Evolutionary conservation across 2,797 vertebrate species (phyloP), one percentile per base, ranked within the genome.

Genomic region (Takifugu ocellatus): DNA sequence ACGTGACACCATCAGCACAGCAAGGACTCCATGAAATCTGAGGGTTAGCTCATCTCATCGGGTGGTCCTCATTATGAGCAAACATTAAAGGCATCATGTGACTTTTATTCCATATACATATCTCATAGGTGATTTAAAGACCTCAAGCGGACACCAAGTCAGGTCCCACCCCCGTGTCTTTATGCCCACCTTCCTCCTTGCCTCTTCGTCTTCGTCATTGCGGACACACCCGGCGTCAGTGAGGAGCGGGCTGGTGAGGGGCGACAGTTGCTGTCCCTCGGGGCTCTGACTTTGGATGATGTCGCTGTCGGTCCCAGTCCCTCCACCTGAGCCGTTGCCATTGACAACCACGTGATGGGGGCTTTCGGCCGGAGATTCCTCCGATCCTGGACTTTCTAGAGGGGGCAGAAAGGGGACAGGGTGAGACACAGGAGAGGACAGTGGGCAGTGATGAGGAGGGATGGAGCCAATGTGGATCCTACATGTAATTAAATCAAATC

Each of bases 131-230:
- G 27, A 29, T 33, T 33, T 33, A 1, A 33, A 33, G 33, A 9
- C 33, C 11, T 10, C 33, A 33, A 11, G 11, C 33, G 9, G 33
- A 8, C 33, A 33, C 21, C 21, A 21, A 21, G 3, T 33, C 9
- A 33, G 11, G 33, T 9, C 33, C 27, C 27, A 6, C 27, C 27
- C 21, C 21, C 27, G 5, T 3, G 12, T 12, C 36, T 14, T 8
- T 10, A 42, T 5, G n/a, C 82, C 64, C 83, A 99, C 96, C 95
- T 97, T 98, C 84, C 92, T 94, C 81, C 94, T 93, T 59, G 93
- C 92, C 26, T 98, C 96, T 0, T 98, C 96, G 43, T 98, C 97
- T 0, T 98, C 96, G 0, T 98, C 95, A 0, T 93, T 93, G 72
- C 94, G 92, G 6, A 94, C 61, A 51, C 90, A 93, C 0, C 92